phyloP scores from a whole-genome alignment of 2,888 invertebrate species.

The Macaria liturata region DNA sequence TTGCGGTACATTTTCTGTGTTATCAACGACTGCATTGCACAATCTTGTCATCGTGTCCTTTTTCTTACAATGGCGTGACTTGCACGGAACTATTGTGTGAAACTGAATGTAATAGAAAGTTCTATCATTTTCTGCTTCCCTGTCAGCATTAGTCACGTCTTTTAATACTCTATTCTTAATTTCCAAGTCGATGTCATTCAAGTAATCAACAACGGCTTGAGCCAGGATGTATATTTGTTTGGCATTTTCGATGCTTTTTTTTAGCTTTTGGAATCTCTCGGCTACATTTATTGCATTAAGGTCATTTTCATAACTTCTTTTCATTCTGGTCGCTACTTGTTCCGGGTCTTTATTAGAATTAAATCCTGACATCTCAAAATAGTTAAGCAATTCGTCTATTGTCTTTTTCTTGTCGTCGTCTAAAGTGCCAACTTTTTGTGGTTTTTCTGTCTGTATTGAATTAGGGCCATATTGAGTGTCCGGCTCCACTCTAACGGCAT shows the following conservation, averaged over 20 bases:
- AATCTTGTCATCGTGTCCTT: constrained; percentile 65
- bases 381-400: constrained; percentile 70
- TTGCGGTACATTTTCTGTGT: constrained; percentile 63
- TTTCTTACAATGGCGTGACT: constrained; percentile 52
- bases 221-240: constrained; percentile 56
- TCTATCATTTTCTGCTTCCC: constrained; percentile 57
- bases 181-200: constrained; percentile 61
- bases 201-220: constrained; percentile 57
- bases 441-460: constrained; percentile 27
- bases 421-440: constrained; percentile 34
- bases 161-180: constrained; percentile 54
- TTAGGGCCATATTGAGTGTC: constrained; percentile 32
- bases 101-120: constrained; percentile 62
- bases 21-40: constrained; percentile 80
- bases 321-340: constrained; percentile 43
- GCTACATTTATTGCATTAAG: constrained; percentile 51
- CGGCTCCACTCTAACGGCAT: constrained; percentile 41
- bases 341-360: constrained; percentile 37
- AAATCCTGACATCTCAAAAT: constrained; percentile 64
- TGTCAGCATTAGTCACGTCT: constrained; percentile 60
- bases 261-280: constrained; percentile 55
- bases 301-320: constrained; percentile 61
- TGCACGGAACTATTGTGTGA: constrained; percentile 56
- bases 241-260: constrained; percentile 56
- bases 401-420: constrained; percentile 67